Evolutionary conservation across 2,888 invertebrate genomes (phyloP), one percentile per base, ranked within the genome.

Genomic region (Lordiphosa fenestrarum): DNA sequence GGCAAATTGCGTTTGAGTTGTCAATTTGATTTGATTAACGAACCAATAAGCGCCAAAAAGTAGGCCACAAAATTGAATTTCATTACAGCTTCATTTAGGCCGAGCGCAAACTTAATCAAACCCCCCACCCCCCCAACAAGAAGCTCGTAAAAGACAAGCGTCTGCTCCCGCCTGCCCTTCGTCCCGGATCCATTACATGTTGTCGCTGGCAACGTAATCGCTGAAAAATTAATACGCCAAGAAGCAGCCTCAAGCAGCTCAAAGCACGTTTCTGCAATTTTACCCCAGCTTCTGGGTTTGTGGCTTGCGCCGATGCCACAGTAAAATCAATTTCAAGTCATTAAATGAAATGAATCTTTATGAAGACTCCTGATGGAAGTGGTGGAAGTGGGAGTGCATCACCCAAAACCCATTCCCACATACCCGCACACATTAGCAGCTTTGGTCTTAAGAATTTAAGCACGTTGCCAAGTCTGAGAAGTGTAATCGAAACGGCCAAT

Each of bases 291-390:
- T 25, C 25, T 25, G 25, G 7, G 25, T 6, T 41, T 25, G 33
- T 30, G 30, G 19, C 54, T 35, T 78, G 63, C 59, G 69, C 56
- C 66, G 71, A 69, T 73, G 71, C 71, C 67, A 73, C 69, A 84
- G 82, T 75, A 76, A 85, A 85, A 85, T 85, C 85, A 85, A 85
- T 85, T 85, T 85, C 59, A 71, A 85, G 85, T 85, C 85, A 85
- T 85, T 85, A 85, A 85, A 81, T 71, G 76, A 85, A 84, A 85
- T 85, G 80, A 85, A 84, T 84, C 84, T 81, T 70, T 82, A 85
- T 85, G 76, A 69, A 65, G 66, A 62, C 48, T 48, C 44, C 57
- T 30, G 21, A 40, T 57, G 63, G 49, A 72, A 70, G 65, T 66
- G 53, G 30, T 9, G 4, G 69, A 58, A 71, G 71, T 54, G 4